Evolutionary conservation across 2,797 vertebrate species (phyloP).

Genomic region (Brachyrhaphis roseni): DNA sequence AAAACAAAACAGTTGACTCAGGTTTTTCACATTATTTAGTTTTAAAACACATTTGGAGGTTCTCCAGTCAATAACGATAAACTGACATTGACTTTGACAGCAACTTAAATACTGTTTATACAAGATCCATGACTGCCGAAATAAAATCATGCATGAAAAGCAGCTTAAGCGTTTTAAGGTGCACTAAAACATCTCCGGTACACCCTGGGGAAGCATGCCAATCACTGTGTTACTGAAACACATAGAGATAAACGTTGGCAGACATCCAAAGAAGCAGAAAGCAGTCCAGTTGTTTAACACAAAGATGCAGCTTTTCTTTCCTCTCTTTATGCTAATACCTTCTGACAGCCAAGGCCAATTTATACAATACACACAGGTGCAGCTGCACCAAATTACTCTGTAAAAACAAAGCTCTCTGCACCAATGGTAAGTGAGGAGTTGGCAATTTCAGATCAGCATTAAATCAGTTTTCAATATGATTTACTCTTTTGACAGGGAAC

Average conservation of each 20-base stretch:
- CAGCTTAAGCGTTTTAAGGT: slow-evolving; percentile 26
- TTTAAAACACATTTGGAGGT: slow-evolving; percentile 1
- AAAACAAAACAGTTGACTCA: not conserved
- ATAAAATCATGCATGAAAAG: not conserved
- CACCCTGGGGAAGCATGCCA: slow-evolving; percentile 50
- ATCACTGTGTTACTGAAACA: slow-evolving; percentile 52
- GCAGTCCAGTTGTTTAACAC: slow-evolving; percentile 25
- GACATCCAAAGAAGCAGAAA: slow-evolving; percentile 41
- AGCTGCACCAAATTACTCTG: not conserved
- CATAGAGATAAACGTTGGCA: slow-evolving; percentile 36
- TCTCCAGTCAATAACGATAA: slow-evolving; percentile 7
- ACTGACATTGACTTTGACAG: slow-evolving; percentile 6
- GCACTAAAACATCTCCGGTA: slow-evolving; percentile 32
- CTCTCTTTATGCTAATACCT: slow-evolving; percentile 33
- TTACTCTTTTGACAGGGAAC: not conserved
- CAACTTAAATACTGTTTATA: not conserved
- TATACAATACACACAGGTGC: not conserved
- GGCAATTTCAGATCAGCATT: not conserved
- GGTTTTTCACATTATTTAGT: slow-evolving; percentile 24
- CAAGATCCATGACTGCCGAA: not conserved
- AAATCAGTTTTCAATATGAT: not conserved
- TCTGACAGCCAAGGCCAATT: slow-evolving; percentile 27
- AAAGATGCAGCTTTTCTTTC: slow-evolving; percentile 3
- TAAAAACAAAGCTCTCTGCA: not conserved
- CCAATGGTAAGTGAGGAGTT: not conserved